Evolutionary conservation across 1,140 invertebrate species (phyloP), one percentile per base, ranked within the genome.

Genomic region (Belonocnema kinseyi): DNA sequence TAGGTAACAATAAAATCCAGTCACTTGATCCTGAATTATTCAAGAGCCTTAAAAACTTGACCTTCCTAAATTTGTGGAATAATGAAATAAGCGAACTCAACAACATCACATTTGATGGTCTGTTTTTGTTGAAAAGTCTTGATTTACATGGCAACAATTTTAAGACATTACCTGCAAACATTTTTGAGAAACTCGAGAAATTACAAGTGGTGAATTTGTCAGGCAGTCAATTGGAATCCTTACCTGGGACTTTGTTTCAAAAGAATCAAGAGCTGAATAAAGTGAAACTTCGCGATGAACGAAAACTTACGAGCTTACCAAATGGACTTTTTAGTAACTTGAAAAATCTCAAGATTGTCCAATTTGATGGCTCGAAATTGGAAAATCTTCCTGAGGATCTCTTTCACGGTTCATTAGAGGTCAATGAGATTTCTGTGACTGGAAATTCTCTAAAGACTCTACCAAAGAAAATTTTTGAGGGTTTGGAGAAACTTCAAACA

Each of bases 311-410:
- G 33, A 89, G 91, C 33, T 88, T 95, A 53, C 90, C 92, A 3
- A 83, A 90, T 5, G 91, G 93, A 75, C 88, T 94, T 52, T 95
- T 95, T 81, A 87, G 89, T 3, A 90, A 93, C 66, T 84, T 95
- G 26, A 90, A 91, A 16, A 92, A 93, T 83, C 88, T 94, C 66
- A 87, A 88, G 1, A 46, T 0, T 0, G 70, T 79, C 1, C 1
- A 11, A 11, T 3, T 82, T 14, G 50, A 73, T 54, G 14, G 14
- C 4, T 53, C n/a, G 13, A 54, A 21, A 19, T 54, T 53, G 8
- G 40, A 16, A 16, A 66, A 73, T 0, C 33, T 95, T 50, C 93
- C 94, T 0, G 88, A 90, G 26, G 91, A 94, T 80, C 79, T 95
- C 12, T 93, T 96, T 75, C 90, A 87, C 53, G 92, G 93, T 74